These are phyloP conservation scores for Pseudotriccus pelzelni DNA, from an alignment of 2,797 vertebrate species.

Conservation along the genomic window DNA sequence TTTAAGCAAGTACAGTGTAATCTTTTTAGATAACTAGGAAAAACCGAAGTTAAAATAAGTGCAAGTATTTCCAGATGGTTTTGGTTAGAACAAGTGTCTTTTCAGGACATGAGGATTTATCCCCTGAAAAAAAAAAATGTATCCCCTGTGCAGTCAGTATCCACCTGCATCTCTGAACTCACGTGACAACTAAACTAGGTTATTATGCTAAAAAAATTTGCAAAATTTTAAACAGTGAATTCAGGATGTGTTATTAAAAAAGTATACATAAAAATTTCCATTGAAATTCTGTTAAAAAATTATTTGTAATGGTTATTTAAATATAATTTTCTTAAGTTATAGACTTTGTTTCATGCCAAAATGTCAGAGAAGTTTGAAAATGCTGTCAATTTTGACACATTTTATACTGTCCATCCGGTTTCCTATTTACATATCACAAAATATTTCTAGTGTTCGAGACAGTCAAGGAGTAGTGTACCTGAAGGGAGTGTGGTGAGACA, in stretches of 20 bases:
- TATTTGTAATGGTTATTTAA: background rate
- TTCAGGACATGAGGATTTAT: background rate
- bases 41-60: slow-evolving; percentile 61
- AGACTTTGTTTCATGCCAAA: background rate
- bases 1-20: slow-evolving; percentile 66
- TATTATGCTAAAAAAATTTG: background rate
- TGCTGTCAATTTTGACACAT: background rate
- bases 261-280: background rate
- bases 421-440: background rate
- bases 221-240: background rate
- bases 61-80: slow-evolving; percentile 33
- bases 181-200: background rate
- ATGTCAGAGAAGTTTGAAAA: background rate
- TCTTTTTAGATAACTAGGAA: slow-evolving; percentile 62
- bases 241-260: background rate
- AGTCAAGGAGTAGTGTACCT: background rate
- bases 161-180: background rate
- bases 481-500: background rate
- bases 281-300: background rate
- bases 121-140: background rate
- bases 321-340: background rate
- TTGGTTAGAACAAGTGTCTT: background rate
- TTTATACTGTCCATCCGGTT: background rate
- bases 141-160: background rate
- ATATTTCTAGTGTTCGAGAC: background rate